Evolutionary conservation across 2,888 invertebrate species (phyloP).

Genomic region (Drosophila mimetica): DNA sequence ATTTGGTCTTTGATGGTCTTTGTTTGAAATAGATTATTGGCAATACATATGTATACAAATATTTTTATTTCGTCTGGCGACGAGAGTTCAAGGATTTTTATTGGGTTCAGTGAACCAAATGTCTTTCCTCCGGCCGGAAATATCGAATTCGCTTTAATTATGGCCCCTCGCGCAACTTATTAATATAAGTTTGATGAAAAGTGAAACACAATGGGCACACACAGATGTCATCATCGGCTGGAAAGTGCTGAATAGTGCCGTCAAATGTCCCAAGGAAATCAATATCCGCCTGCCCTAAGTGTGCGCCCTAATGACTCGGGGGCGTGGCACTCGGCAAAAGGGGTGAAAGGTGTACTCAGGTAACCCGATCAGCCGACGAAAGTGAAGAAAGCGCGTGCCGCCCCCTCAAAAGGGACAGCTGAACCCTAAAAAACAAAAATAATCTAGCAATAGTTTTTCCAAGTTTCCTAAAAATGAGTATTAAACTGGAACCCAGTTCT

Average conservation of each 20-base stretch:
- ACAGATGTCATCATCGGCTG: constrained; percentile 61
- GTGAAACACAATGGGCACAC: constrained; percentile 68
- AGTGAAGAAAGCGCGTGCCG: constrained; percentile 75
- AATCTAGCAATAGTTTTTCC: too few species aligned
- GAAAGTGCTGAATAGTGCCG: constrained; percentile 18
- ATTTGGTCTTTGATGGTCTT: constrained; percentile 49
- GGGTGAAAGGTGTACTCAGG: constrained; percentile 48
- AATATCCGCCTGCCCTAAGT: constrained; percentile 76
- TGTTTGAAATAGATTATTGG: constrained; percentile 79
- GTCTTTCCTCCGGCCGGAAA: constrained; percentile 69
- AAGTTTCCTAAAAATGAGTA: too few species aligned
- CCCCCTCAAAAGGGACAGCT: constrained; percentile 46
- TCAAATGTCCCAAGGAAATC: constrained; percentile 56
- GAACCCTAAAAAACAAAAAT: constrained; percentile 28
- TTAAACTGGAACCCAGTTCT: too few species aligned
- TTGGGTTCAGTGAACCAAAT: constrained; percentile 72
- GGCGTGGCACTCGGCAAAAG: constrained; percentile 56
- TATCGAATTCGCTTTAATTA: constrained; percentile 81
- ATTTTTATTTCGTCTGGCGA: constrained; percentile 62
- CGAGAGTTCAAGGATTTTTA: constrained; percentile 78
- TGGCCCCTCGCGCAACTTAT: constrained; percentile 62
- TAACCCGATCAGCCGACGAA: constrained; percentile 62
- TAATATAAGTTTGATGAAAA: constrained; percentile 78
- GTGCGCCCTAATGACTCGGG: constrained; percentile 68
- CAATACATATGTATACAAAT: constrained; percentile 68